A percentile compares a stretch with the other conserved stretches of the same genome.
phyloP scores from a whole-genome alignment of 2,888 invertebrate species.

The Prosapia bicincta region DNA sequence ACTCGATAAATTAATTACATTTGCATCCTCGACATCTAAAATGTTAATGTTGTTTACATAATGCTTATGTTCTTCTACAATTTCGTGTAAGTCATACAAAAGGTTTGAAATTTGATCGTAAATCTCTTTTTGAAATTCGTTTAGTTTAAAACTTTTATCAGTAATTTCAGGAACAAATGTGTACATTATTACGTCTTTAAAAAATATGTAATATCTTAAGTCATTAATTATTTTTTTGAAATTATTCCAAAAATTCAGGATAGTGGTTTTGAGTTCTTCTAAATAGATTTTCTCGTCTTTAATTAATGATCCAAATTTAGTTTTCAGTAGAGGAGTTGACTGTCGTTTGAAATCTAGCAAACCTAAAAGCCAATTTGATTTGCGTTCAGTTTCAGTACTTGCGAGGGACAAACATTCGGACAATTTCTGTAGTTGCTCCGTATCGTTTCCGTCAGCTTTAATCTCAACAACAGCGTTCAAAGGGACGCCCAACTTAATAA shows the following conservation, averaged over 20 bases:
- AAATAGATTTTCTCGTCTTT: neutral
- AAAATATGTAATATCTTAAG: neutral
- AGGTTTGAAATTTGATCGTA: conserved; percentile 53
- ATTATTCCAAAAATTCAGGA: conserved; percentile 17
- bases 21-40: neutral
- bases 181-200: conserved; percentile 11
- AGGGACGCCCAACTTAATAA: conserved; percentile 41
- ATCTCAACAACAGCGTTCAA: conserved; percentile 41
- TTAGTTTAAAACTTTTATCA: neutral
- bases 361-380: neutral
- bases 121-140: conserved; percentile 36
- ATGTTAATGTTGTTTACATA: conserved; percentile 52
- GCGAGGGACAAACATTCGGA: neutral
- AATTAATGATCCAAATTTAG: neutral
- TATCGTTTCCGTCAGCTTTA: conserved; percentile 27
- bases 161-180: neutral
- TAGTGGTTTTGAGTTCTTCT: neutral
- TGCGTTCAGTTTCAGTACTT: neutral
- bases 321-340: neutral
- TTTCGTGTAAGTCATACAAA: conserved; percentile 54
- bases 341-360: neutral
- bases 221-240: conserved; percentile 39
- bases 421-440: neutral
- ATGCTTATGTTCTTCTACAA: conserved; percentile 49
- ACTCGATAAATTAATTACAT: neutral